phyloP scores from a whole-genome alignment of 2,888 invertebrate species.

The Lepetodrilus schrolli region DNA sequence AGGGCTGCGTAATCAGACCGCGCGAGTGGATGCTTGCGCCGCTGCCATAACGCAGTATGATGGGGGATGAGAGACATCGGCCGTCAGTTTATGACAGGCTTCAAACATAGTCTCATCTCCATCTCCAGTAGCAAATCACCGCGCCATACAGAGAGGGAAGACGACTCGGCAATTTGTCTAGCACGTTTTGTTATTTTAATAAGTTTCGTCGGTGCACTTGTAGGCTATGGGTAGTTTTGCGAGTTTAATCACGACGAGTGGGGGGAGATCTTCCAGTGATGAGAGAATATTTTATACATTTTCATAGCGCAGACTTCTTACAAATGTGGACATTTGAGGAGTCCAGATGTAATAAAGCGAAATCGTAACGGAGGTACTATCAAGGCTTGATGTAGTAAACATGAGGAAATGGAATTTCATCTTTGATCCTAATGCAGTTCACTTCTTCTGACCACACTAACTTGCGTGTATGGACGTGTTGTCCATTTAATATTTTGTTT shows the following conservation, averaged over 20 bases:
- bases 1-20: neutral
- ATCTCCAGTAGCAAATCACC: neutral
- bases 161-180: neutral
- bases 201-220: neutral
- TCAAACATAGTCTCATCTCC: neutral
- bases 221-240: neutral
- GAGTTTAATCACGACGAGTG: conserved; percentile 9
- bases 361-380: too few species aligned
- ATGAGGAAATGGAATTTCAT: too few species aligned
- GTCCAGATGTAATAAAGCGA: conserved; percentile 21
- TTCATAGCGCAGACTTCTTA: conserved; percentile 6
- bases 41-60: neutral
- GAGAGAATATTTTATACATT: conserved; percentile 19
- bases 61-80: neutral
- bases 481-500: too few species aligned
- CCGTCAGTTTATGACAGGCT: conserved; percentile 6
- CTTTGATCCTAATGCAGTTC: too few species aligned
- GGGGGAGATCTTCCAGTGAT: neutral
- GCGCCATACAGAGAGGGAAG: neutral
- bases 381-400: too few species aligned
- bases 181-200: conserved; percentile 23
- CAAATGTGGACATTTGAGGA: conserved; percentile 5
- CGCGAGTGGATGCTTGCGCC: neutral
- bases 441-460: too few species aligned
- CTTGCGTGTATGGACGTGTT: too few species aligned